Evolutionary conservation across 2,797 vertebrate species (phyloP), one percentile per base, ranked within the genome.

Genomic region (Rhinatrema bivittatum): DNA sequence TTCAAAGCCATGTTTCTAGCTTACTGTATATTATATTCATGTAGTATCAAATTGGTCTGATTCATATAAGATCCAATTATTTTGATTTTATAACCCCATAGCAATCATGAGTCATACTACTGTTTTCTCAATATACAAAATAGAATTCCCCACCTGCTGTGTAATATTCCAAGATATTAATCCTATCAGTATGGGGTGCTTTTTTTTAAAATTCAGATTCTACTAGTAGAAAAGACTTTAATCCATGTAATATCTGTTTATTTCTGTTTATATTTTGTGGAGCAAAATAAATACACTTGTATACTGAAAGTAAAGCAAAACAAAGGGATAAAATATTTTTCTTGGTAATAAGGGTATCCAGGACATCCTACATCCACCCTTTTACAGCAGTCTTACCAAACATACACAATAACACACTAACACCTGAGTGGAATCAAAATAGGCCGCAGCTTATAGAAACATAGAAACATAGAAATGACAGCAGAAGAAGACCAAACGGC

Each of bases 131-230:
- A 0, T 12, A 4, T 25, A 9, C 20, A 22, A 28, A 25, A 23
- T 6, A 43, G 7, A 2, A 23, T 43, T 60, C 20, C 29, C 17
- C 4, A 13, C 14, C 5, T 2, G 1, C 16, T 26, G 10, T 31
- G 4, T 29, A 38, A 25, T 27, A 21, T 10, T 54, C 6, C 11
- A 26, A 1, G 16, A 8, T n/a, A 18, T 39, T 36, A 21, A 12
- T 10, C 29, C 34, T 6, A 20, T 2, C 19, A 26, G 4, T 29
- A 11, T 4, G 25, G 7, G n/a, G 3, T 8, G n/a, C 2, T 21
- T 39, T 13, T 30, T 46, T 65, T 27, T 31, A 31, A n/a, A 60
- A 34, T 32, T 9, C 13, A 3, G 21, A 19, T 39, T 53, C 39
- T 50, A 10, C 20, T 29, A 1, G 0, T 32, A 18, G 25, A 27